A percentile compares a stretch with the other conserved stretches of the same genome.
phyloP scores from a whole-genome alignment of 1,140 invertebrate species.

The Palaemon carinicauda region DNA sequence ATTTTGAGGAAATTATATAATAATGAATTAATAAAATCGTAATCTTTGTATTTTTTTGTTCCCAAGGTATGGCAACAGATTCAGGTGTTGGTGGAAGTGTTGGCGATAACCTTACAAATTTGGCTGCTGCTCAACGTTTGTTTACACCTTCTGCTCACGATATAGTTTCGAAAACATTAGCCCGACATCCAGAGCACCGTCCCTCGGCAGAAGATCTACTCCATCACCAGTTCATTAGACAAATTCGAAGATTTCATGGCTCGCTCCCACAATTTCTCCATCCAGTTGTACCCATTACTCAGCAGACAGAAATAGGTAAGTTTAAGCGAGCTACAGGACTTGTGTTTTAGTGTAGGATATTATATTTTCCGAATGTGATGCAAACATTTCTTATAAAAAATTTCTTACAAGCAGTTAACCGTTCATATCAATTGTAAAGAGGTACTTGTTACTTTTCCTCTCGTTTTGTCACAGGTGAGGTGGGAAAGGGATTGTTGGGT shows the following conservation, averaged over 20 bases:
- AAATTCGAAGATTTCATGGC: not conserved
- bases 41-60: not conserved
- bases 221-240: slow-evolving; percentile 29
- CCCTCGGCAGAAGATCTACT: slow-evolving; percentile 26
- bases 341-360: too few species aligned
- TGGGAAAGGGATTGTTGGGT: too few species aligned
- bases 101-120: slow-evolving; percentile 28
- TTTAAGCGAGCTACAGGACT: too few species aligned
- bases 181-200: slow-evolving; percentile 3
- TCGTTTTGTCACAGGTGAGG: too few species aligned
- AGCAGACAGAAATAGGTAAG: slow-evolving; percentile 33
- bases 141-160: slow-evolving; percentile 31
- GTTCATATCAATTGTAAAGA: too few species aligned
- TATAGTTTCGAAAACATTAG: slow-evolving; percentile 16
- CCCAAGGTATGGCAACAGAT: slow-evolving; percentile 33
- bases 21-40: not conserved
- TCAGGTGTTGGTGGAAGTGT: slow-evolving; percentile 45
- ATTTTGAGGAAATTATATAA: too few species aligned
- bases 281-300: slow-evolving; percentile 38
- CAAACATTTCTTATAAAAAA: not conserved
- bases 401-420: not conserved
- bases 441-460: too few species aligned
- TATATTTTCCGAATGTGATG: not conserved
- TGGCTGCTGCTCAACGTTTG: slow-evolving; percentile 34
- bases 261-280: slow-evolving; percentile 31